A percentile compares a stretch with the other conserved stretches of the same genome.
phyloP scores from a whole-genome alignment of 2,888 invertebrate genomes.

The Ornithoptera alexandrae region DNA sequence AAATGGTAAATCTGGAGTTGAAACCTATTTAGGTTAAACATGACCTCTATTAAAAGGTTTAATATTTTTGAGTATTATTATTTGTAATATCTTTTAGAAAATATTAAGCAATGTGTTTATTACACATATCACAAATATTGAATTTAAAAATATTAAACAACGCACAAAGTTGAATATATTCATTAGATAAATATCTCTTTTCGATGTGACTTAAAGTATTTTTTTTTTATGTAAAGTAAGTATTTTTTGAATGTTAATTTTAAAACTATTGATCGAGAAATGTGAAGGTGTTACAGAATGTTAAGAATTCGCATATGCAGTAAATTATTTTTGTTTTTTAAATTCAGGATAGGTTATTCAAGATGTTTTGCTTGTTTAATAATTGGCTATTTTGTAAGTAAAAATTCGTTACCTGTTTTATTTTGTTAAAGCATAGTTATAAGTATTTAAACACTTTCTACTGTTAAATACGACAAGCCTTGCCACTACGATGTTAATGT shows the following conservation, averaged over 20 bases:
- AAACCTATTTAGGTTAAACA: too few species aligned
- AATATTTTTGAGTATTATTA: neutral
- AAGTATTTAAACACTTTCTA: constrained; percentile 19
- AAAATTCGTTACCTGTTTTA: constrained; percentile 23
- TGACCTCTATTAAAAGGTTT: constrained; percentile 6
- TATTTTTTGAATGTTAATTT: neutral
- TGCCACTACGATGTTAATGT: constrained; percentile 27
- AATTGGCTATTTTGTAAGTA: constrained; percentile 13
- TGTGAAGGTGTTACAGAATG: too few species aligned
- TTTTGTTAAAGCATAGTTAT: constrained; percentile 18
- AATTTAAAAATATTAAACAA: neutral
- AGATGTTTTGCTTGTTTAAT: neutral
- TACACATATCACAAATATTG: neutral
- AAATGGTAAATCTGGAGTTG: too few species aligned
- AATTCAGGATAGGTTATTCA: neutral
- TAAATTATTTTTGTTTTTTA: neutral
- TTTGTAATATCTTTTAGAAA: too few species aligned
- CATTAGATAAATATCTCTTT: constrained; percentile 12
- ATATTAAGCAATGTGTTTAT: too few species aligned
- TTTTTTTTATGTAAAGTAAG: neutral
- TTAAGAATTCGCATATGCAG: too few species aligned
- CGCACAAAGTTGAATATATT: constrained; percentile 14
- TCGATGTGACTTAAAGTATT: constrained; percentile 12
- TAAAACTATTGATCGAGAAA: neutral
- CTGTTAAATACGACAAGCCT: constrained; percentile 17